Base-by-base conservation (phyloP, 1,140 invertebrate species). In the Brachionus plicatilis region DNA sequence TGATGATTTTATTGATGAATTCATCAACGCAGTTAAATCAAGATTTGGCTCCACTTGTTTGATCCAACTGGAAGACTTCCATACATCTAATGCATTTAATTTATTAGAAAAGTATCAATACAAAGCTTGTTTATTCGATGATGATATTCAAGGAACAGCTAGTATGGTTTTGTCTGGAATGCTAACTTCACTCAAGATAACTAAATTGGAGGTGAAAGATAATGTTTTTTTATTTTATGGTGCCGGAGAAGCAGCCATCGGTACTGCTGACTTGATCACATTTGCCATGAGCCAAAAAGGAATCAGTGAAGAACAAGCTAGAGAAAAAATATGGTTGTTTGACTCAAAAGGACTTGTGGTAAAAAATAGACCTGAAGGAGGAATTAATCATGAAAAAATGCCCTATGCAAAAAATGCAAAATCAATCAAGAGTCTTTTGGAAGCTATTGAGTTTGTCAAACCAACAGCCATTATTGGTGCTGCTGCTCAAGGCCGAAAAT, bases 41-140 rank as follows among this genome's bases (percentile, higher is more conserved):
- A 83, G 68, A 43, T 86, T 87, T 85, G 90, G 91, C 17, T 85
- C 86, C 68, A 87, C 88, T 41, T 89, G 87, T 86, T 86, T 91
- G 27, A 90, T 92, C 78, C 91, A 98, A 92, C 98, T 98, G 90
- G 96, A 98, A 92, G 96, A 98, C 90, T 98, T 98, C 89, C 96
- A 94, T 37, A 94, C 96, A 87, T 92, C 93, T 37, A 37, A 37
- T 7, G 33, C 33, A 37, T 37, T 37, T 37, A 37, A 37, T 37
- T 37, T 37, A 7, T 37, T 37, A 7, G 5, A 37, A 37, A 37
- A 37, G 33, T 37, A 37, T 37, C 33, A 7, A 37, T 37, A 37
- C 33, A 37, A 37, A 7, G 33, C 33, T 37, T 37, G 33, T 37
- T 37, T 37, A 37, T 37, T 7, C 33, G 33, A 37, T 37, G 33